Percentiles rank a stretch among this genome's conserved stretches.
phyloP scores from a whole-genome alignment of 2,797 vertebrate species.

The Melanotaenia pygmaea region DNA sequence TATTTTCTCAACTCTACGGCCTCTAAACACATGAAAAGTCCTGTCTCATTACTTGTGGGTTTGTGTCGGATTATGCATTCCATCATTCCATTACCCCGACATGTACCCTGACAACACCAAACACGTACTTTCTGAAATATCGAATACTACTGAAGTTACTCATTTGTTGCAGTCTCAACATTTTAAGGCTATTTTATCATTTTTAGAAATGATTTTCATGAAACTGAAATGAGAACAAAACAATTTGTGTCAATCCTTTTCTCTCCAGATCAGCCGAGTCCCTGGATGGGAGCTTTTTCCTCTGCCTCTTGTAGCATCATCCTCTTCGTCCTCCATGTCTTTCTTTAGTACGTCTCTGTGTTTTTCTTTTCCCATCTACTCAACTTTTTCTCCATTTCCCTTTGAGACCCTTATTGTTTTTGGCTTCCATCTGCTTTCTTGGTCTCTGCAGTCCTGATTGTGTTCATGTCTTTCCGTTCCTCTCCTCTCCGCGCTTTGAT shows the following conservation, averaged over 20 bases:
- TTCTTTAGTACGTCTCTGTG: conserved; percentile 3
- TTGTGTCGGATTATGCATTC: conserved; percentile 18
- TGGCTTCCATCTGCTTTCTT: conserved; percentile 33
- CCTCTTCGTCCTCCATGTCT: not conserved
- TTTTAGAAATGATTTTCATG: no score
- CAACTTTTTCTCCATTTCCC: conserved; percentile 2
- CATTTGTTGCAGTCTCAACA: not conserved
- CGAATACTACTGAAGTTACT: not conserved
- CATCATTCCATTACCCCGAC: not conserved
- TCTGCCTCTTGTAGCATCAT: not conserved
- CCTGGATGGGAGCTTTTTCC: conserved; percentile 1
- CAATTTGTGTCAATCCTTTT: no score
- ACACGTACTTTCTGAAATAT: conserved; percentile 10
- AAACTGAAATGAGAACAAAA: no score
- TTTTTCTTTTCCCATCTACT: not conserved
- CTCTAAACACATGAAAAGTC: conserved; percentile 26
- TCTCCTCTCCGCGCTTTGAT: conserved; percentile 64
- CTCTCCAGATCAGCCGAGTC: not conserved
- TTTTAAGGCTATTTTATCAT: not conserved
- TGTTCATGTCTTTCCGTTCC: conserved; percentile 15
- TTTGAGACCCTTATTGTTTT: conserved; percentile 25
- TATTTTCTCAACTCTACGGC: not conserved
- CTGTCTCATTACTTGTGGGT: conserved; percentile 18
- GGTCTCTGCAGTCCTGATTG: conserved; percentile 19
- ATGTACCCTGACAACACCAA: conserved; percentile 23